Conservation (phyloP, 2,888 invertebrate genomes). For the Argyra leucocephala region DNA sequence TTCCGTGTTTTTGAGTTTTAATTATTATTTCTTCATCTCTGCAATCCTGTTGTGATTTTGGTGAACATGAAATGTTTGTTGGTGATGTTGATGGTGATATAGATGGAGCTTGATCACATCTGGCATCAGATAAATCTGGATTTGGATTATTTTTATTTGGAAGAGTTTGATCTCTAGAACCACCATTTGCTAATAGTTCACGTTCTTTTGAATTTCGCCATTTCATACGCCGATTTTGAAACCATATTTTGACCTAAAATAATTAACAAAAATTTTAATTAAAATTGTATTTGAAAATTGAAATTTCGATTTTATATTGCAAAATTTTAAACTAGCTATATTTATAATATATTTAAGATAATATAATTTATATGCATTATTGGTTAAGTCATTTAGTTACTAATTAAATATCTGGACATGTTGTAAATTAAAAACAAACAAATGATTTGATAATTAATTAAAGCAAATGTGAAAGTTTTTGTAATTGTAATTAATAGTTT, state of each 20-base stretch:
- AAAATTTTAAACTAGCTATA: too few relatives aligned
- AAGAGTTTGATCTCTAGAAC: slow-evolving; percentile 86
- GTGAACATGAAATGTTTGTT: slow-evolving; percentile 33
- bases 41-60: slow-evolving; percentile 10
- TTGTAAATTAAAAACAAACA: too few relatives aligned
- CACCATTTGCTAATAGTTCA: slow-evolving; percentile 84
- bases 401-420: too few relatives aligned
- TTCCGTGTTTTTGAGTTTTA: slow-evolving; percentile 12
- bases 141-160: slow-evolving; percentile 96
- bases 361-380: too few relatives aligned
- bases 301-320: too few relatives aligned
- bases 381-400: neutral
- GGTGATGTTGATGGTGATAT: slow-evolving; percentile 46
- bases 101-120: slow-evolving; percentile 65
- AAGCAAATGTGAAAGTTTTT: too few relatives aligned
- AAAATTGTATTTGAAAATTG: neutral
- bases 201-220: slow-evolving; percentile 97
- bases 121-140: slow-evolving; percentile 85
- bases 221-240: slow-evolving; percentile 96
- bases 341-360: too few relatives aligned
- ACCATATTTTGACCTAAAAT: slow-evolving; percentile 58
- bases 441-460: too few relatives aligned
- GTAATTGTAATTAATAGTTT: too few relatives aligned
- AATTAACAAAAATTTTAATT: neutral
- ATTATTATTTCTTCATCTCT: slow-evolving; percentile 14